Evolutionary conservation across 1,140 invertebrate species (phyloP).

Genomic region (Danaus plexippus): DNA sequence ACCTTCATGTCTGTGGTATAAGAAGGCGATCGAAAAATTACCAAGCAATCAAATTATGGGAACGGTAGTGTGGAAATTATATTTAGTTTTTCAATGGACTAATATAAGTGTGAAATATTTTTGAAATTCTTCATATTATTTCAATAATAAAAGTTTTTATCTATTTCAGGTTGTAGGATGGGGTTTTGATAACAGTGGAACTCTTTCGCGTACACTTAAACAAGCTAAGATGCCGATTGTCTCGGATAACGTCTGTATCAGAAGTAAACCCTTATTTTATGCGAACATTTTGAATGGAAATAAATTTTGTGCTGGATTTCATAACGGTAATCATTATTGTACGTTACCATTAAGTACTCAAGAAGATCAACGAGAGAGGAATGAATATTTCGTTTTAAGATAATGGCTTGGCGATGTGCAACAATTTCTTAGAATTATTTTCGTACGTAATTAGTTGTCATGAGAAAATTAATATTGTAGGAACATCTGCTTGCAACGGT

Average conservation of each 20-base stretch:
- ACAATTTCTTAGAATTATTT: conserved; percentile 25
- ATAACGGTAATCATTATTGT: conserved; percentile 36
- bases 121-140: no score
- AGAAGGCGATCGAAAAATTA: conserved; percentile 22
- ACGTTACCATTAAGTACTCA: no score
- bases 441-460: conserved; percentile 21
- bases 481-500: conserved; percentile 46
- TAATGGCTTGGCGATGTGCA: conserved; percentile 35
- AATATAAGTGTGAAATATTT: no score
- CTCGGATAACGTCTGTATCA: conserved; percentile 42
- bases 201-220: conserved; percentile 29
- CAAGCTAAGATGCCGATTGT: conserved; percentile 40
- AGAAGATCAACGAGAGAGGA: no score
- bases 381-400: conserved; percentile 37
- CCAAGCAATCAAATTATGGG: conserved; percentile 25
- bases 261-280: conserved; percentile 48
- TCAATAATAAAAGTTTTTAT: background rate
- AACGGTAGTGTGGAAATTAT: conserved; percentile 29
- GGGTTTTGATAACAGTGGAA: conserved; percentile 46
- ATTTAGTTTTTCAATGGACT: background rate
- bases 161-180: conserved; percentile 49
- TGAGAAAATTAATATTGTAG: conserved; percentile 16
- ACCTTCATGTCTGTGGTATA: conserved; percentile 53
- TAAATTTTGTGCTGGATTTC: conserved; percentile 50
- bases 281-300: conserved; percentile 30